These are phyloP conservation scores for Sebastiscus tertius DNA, from an alignment of 2,797 vertebrate species.

Conservation along the genomic window DNA sequence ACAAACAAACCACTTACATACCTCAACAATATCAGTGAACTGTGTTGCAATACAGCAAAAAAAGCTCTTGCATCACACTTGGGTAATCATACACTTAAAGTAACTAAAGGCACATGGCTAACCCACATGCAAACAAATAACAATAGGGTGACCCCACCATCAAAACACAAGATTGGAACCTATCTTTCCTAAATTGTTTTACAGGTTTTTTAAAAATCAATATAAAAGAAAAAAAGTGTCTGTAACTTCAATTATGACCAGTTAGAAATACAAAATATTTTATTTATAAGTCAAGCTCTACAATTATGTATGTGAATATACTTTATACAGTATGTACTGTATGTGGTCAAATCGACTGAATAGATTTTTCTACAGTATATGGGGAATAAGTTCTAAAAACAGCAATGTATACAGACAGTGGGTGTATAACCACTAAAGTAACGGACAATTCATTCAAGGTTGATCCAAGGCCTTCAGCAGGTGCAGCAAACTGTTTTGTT, in stretches of 20 bases:
- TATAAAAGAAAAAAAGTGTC: not conserved
- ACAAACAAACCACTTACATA: not conserved
- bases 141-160: not conserved
- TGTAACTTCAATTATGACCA: not conserved
- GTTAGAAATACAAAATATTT: not conserved
- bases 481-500: not conserved
- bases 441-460: not conserved
- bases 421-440: not conserved
- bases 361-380: not conserved
- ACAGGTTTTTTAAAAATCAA: not conserved
- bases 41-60: not conserved
- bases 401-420: not conserved
- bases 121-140: not conserved
- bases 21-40: not conserved
- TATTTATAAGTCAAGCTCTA: not conserved
- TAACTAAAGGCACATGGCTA: not conserved
- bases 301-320: not conserved
- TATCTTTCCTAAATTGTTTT: not conserved
- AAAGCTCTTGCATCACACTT: not conserved
- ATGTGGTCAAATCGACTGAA: not conserved
- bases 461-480: not conserved
- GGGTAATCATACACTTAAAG: not conserved
- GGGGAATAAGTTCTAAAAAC: not conserved
- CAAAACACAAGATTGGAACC: not conserved
- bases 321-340: not conserved